Evolutionary conservation across 2,113 vertebrate species (phyloP).

Genomic region (Psilopogon haemacephalus): DNA sequence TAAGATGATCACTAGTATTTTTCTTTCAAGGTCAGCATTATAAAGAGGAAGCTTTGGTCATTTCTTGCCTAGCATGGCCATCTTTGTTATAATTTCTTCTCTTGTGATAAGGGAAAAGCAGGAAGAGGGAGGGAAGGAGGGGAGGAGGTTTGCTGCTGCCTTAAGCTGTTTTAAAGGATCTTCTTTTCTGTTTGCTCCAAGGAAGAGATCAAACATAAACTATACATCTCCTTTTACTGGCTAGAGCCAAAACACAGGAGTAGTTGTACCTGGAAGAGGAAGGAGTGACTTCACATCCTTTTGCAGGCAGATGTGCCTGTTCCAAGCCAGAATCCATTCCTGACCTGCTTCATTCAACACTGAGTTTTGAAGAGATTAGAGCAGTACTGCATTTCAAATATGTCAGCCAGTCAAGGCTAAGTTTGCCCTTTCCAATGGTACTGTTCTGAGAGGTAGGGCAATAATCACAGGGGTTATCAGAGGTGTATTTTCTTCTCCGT

Average conservation of each 20-base stretch:
- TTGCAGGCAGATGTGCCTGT: background rate
- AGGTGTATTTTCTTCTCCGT: slow-evolving; percentile 9
- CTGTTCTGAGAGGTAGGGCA: background rate
- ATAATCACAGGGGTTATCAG: background rate
- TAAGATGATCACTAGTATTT: background rate
- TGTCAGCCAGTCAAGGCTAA: background rate
- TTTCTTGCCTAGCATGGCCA: background rate
- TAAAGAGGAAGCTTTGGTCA: background rate
- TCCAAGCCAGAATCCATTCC: background rate
- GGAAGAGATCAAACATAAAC: background rate
- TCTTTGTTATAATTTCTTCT: background rate
- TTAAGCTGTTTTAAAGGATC: background rate
- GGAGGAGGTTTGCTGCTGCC: background rate
- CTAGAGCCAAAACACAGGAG: background rate
- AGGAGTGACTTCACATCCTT: background rate
- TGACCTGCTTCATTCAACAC: background rate
- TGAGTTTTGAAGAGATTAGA: background rate
- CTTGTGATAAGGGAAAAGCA: background rate
- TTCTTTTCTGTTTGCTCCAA: background rate
- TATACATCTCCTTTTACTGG: background rate
- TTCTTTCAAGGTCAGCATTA: background rate
- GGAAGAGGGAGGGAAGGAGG: background rate
- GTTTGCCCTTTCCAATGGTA: background rate
- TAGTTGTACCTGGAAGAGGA: background rate
- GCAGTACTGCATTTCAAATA: background rate